Evolutionary conservation across 2,113 vertebrate genomes (phyloP), one percentile per base, ranked within the genome.

Genomic region (Antigone vipio): DNA sequence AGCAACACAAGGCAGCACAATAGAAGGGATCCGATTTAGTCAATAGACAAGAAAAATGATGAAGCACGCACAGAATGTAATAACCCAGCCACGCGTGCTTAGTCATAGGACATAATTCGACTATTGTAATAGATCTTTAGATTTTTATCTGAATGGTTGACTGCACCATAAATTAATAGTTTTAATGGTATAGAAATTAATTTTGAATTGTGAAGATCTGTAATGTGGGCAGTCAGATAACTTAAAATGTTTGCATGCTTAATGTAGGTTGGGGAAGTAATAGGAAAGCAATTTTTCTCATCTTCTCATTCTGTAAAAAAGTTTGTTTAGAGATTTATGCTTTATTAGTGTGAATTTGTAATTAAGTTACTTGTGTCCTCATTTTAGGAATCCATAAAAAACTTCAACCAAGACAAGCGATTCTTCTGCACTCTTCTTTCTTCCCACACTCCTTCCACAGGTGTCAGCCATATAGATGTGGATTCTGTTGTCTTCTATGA

Each of bases 341-440:
- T 89, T 69, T 44, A 78, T 67, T 77, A 34, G 32, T 42, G 21
- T n/a, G 23, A 66, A 63, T 74, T 91, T 67, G 26, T 82, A 84
- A 47, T 47, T 42, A 40, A 44, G 42, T 56, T 21, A 9, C 50
- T 88, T 69, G 15, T 81, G 59, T 79, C 44, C n/a, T 9, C 9
- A 2, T 72, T 88, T 64, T 88, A 99, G 99, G 98, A 98, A 75
- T 97, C 98, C 44, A 98, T 99, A 94, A 98, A 98, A 96, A 98
- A 73, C 80, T 99, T 99, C 92, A 99, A 98, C 96, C 97, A 98
- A 91, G 98, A 98, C 96, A 97, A 97, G 86, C 88, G 97, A 63
- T 96, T 99, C 47, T 99, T 99, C 97, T 99, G 98, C 81, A 98
- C 98, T 88, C 95, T 99, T 91, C 97, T 99, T 68, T 98, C 98